Evolutionary conservation across 2,888 invertebrate genomes (phyloP), one percentile per base, ranked within the genome.

Genomic region (Eurytoma californica): DNA sequence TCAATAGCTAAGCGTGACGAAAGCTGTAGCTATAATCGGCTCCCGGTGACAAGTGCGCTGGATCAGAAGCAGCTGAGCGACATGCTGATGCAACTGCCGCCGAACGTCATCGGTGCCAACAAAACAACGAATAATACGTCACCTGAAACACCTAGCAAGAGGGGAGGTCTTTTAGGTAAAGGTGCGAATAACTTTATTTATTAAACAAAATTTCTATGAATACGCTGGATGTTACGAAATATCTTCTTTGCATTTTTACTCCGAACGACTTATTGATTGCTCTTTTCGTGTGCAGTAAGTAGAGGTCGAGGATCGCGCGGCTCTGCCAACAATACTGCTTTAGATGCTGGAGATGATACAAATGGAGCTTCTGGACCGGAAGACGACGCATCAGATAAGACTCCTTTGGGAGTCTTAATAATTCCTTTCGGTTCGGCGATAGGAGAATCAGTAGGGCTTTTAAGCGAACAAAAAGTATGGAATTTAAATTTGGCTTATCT

Each of bases 391-490:
- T 70, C 82, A 13, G 89, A 88, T 72, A 90, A 88, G 82, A 89
- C 85, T 55, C 86, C 87, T 28, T 92, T 92, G 80, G 91, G 91
- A 3, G 94, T 96, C n/a, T 90, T 96, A 28, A 93, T 95, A 58
- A 94, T 96, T 84, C 93, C 94, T 24, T 92, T 96, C 73, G 92
- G 92, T 18, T 91, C 92, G 72, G 92, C 90, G 24, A 91, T 91
- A 39, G 92, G 92, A 55, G 94, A 94, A 83, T 93, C 93, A 83
- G 92, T 95, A 18, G 95, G 94, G 39, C 92, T 94, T 83, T 87
- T 94, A 13, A 92, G 94, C 5, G 95, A 95, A 88, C 93, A 93
- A 79, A 94, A 94, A 89, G 93, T 94, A 69, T 14, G 51, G 28
- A 55, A 49, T 30, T 53, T 18, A 53, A 20, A 63, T 70, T 51